A percentile compares a stretch with the other conserved stretches of the same genome.
phyloP scores from a whole-genome alignment of 2,888 invertebrate species.

The Volucella inflata region DNA sequence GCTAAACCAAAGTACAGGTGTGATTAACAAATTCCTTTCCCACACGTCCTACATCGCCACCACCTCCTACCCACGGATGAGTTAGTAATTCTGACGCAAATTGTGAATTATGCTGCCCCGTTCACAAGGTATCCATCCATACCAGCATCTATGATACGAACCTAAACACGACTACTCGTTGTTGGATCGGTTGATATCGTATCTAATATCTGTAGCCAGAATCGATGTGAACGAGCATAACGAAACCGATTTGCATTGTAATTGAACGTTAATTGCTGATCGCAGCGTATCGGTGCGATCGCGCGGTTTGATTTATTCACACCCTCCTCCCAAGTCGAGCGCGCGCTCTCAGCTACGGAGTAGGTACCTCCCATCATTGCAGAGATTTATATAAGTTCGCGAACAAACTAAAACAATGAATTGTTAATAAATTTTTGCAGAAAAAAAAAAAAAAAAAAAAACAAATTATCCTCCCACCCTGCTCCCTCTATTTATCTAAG shows the following conservation, averaged over 20 bases:
- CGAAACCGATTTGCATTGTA: conserved; percentile 71
- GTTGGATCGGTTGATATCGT: conserved; percentile 29
- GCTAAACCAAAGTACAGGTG: conserved; percentile 21
- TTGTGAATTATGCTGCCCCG: conserved; percentile 61
- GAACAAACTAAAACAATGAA: conserved; percentile 52
- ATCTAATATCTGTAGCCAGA: conserved; percentile 19
- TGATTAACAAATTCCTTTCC: conserved; percentile 60
- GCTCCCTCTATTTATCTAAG: neutral
- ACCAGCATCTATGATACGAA: no score
- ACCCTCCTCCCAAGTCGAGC: neutral
- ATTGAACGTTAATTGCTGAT: conserved; percentile 69
- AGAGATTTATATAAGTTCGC: conserved; percentile 50
- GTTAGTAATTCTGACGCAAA: conserved; percentile 39
- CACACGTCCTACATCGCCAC: conserved; percentile 40
- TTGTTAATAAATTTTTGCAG: conserved; percentile 3
- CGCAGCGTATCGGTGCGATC: conserved; percentile 10
- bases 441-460: no score
- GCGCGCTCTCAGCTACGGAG: neutral
- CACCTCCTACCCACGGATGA: neutral
- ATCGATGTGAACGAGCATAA: conserved; percentile 51
- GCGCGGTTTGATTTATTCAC: conserved; percentile 66
- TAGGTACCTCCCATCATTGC: conserved; percentile 10
- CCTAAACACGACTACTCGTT: neutral
- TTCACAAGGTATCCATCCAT: no score
- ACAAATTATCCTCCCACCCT: no score